A percentile compares a stretch with the other conserved stretches of the same genome.
These are phyloP conservation scores for Euura lappo DNA, from an alignment of 1,140 invertebrate genomes.

Conservation along the genomic window DNA sequence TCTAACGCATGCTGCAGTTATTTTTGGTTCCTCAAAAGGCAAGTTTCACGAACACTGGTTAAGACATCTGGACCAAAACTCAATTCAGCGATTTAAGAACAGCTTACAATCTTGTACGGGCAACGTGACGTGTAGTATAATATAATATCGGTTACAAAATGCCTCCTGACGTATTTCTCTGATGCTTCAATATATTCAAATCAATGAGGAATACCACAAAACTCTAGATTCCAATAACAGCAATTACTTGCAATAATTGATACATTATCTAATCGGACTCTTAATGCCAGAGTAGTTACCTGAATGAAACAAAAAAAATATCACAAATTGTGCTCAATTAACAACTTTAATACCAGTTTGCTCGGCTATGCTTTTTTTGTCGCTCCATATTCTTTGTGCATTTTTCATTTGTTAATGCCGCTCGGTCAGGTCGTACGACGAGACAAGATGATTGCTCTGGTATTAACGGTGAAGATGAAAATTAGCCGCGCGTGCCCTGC, in stretches of 20 bases:
- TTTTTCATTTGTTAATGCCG: not conserved
- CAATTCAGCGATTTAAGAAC: too few species aligned
- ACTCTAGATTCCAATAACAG: too few species aligned
- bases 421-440: not conserved
- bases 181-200: too few species aligned
- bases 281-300: not conserved
- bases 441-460: not conserved
- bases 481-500: not conserved
- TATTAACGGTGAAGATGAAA: not conserved
- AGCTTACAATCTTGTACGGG: too few species aligned
- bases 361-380: not conserved
- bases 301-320: not conserved
- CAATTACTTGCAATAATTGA: not conserved
- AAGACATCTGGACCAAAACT: not conserved
- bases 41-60: slow-evolving; percentile 27
- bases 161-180: too few species aligned
- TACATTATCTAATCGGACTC: not conserved
- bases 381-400: not conserved
- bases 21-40: slow-evolving; percentile 30
- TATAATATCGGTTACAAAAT: too few species aligned
- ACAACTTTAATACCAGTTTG: not conserved
- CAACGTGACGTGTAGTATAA: too few species aligned
- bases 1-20: slow-evolving; percentile 28
- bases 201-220: too few species aligned
- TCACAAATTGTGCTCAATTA: not conserved